These are phyloP conservation scores for Acanthurus tractus DNA, from an alignment of 2,797 vertebrate genomes.

Conservation along the genomic window DNA sequence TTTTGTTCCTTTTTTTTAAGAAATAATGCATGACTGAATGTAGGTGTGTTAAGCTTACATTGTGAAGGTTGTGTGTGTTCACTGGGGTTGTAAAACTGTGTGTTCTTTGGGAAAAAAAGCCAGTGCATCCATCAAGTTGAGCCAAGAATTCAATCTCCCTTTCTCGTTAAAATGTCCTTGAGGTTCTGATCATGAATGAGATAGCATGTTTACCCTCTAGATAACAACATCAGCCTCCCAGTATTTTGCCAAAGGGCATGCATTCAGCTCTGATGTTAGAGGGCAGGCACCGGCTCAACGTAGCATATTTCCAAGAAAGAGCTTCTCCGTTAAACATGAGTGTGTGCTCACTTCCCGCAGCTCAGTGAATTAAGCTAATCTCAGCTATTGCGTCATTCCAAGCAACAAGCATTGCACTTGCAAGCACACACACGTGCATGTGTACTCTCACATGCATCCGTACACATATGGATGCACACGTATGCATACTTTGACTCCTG, in stretches of 20 bases:
- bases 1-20: not conserved
- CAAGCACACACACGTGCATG: not conserved
- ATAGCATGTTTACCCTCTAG: slow-evolving; percentile 71
- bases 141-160: slow-evolving; percentile 53
- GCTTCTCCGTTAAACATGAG: slow-evolving; percentile 19
- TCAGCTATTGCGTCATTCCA: not conserved
- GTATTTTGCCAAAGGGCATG: slow-evolving; percentile 32
- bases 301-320: slow-evolving; percentile 5
- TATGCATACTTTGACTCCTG: slow-evolving; percentile 1
- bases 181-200: slow-evolving; percentile 63
- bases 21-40: no score
- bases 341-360: not conserved
- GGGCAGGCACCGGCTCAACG: slow-evolving; percentile 20
- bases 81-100: slow-evolving; percentile 18
- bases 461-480: not conserved
- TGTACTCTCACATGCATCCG: not conserved
- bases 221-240: slow-evolving; percentile 60
- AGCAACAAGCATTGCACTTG: not conserved
- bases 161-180: slow-evolving; percentile 63
- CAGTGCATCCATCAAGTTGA: slow-evolving; percentile 57
- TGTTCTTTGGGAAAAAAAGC: slow-evolving; percentile 45
- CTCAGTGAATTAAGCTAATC: slow-evolving; percentile 3
- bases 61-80: slow-evolving; percentile 22
- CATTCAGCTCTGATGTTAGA: slow-evolving; percentile 40
- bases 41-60: no score